Percentiles rank a stretch among this genome's conserved stretches.
These are phyloP conservation scores for Hippoglossus stenolepis DNA, from an alignment of 2,113 vertebrate genomes.

Conservation along the genomic window DNA sequence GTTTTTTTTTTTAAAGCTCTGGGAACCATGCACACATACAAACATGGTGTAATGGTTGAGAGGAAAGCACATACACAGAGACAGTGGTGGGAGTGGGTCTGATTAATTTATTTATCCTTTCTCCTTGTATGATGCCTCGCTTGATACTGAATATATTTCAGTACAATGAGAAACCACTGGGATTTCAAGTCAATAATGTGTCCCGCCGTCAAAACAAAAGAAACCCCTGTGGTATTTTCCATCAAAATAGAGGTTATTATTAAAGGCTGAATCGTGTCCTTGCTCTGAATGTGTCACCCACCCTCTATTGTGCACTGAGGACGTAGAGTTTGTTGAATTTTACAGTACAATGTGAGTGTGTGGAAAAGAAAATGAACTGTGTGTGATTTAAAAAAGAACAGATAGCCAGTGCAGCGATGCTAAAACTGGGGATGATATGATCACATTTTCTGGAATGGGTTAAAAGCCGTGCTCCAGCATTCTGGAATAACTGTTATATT, in stretches of 20 bases:
- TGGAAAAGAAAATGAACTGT: neutral
- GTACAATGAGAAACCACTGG: neutral
- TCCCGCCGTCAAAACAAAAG: neutral
- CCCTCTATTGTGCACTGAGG: neutral
- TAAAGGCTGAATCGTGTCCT: neutral
- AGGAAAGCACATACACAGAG: neutral
- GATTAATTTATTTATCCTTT: neutral
- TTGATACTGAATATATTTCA: neutral
- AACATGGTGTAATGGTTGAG: neutral
- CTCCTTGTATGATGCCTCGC: neutral
- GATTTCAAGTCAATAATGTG: neutral
- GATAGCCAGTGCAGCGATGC: no score
- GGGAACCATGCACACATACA: neutral
- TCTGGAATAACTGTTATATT: no score
- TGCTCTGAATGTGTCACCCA: neutral
- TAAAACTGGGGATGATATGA: no score
- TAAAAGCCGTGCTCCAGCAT: no score
- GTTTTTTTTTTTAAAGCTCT: constrained; percentile 24
- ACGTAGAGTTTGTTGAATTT: neutral
- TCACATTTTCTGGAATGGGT: no score
- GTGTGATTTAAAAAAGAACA: no score
- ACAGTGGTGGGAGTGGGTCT: neutral
- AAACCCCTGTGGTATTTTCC: neutral
- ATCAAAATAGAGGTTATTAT: neutral
- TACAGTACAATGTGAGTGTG: neutral